Conservation (phyloP, 1,140 invertebrate genomes). For the Bombus affinis region DNA sequence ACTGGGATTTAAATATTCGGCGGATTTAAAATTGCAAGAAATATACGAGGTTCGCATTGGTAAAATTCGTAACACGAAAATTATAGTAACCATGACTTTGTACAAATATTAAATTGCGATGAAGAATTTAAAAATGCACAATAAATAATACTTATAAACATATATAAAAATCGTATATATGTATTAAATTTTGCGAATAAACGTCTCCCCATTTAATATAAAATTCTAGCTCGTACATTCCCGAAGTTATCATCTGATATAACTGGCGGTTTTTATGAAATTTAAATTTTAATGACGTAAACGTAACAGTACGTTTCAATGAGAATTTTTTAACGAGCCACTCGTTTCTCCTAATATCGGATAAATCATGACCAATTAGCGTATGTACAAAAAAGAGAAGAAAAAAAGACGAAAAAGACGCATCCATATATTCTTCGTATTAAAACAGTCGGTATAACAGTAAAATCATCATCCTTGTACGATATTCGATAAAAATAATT, state of each 20-base stretch:
- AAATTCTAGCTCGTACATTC: background rate
- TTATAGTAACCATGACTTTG: too few species aligned
- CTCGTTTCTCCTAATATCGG: background rate
- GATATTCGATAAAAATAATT: slow-evolving; percentile 8
- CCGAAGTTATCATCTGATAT: background rate
- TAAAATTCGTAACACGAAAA: too few species aligned
- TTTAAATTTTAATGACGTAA: slow-evolving; percentile 5
- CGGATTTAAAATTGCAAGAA: too few species aligned
- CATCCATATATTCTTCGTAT: background rate
- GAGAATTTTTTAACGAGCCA: slow-evolving; percentile 3
- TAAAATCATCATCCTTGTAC: background rate
- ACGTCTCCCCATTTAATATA: background rate
- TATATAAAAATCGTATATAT: background rate
- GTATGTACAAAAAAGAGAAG: background rate
- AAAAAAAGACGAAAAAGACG: background rate
- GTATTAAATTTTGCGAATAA: background rate
- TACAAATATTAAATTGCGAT: too few species aligned
- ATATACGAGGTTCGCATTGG: too few species aligned
- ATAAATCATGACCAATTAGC: slow-evolving; percentile 6
- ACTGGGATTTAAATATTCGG: too few species aligned
- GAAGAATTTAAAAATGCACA: too few species aligned
- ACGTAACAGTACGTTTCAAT: background rate
- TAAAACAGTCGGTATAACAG: background rate
- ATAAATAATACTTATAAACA: too few species aligned
- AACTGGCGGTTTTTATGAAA: background rate